Conservation (phyloP, 2,113 vertebrate species). For the Melanotaenia duboulayi region DNA sequence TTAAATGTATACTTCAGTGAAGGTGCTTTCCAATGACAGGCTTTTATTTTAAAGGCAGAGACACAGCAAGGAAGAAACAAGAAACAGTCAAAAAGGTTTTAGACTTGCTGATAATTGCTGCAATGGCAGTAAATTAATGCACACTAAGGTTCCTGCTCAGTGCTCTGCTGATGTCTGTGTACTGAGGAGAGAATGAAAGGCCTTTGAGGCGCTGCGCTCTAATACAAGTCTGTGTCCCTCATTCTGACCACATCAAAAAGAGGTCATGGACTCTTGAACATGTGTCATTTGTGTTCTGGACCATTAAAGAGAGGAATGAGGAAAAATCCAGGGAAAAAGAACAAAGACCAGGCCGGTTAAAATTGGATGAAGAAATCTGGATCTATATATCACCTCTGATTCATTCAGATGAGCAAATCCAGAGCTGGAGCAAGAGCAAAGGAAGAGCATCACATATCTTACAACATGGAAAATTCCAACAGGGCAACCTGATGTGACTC, state of each 20-base stretch:
- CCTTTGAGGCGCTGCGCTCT: constrained; percentile 10
- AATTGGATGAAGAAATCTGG: constrained; percentile 33
- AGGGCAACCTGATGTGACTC: constrained; percentile 12
- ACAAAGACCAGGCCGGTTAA: constrained; percentile 19
- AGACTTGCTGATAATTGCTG: constrained; percentile 53
- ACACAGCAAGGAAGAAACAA: constrained; percentile 29
- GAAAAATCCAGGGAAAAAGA: neutral
- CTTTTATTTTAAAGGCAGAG: constrained; percentile 20
- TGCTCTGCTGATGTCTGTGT: constrained; percentile 53
- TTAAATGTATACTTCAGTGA: constrained; percentile 5
- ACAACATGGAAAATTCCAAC: constrained; percentile 54
- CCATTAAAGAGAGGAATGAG: constrained; percentile 37
- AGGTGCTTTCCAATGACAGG: constrained; percentile 15
- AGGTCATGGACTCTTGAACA: constrained; percentile 38
- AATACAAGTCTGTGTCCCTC: constrained; percentile 15
- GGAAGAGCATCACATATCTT: constrained; percentile 41
- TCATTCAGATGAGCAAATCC: constrained; percentile 37
- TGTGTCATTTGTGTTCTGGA: constrained; percentile 29
- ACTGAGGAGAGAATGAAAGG: constrained; percentile 15
- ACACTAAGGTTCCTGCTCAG: constrained; percentile 43
- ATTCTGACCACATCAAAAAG: constrained; percentile 21
- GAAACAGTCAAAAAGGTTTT: constrained; percentile 43
- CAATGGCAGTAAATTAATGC: constrained; percentile 63
- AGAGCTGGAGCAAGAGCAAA: constrained; percentile 30
- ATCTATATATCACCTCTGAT: constrained; percentile 57